Evolutionary conservation across 2,113 vertebrate species (phyloP), one percentile per base, ranked within the genome.

Genomic region (Pluvialis apricaria): DNA sequence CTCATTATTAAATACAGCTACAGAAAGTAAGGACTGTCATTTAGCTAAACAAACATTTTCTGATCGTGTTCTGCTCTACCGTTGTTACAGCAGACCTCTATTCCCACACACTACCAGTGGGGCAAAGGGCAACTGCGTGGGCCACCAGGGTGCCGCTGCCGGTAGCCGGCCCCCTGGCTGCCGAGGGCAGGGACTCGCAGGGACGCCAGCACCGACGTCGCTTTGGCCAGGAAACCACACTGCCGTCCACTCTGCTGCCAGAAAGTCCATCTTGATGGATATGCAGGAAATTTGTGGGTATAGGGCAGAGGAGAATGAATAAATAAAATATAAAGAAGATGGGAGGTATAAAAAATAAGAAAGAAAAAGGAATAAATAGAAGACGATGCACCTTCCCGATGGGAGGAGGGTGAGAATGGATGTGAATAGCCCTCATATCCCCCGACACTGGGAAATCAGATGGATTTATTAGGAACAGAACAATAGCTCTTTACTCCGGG

Each of bases 201-300:
- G 34, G 82, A 36, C 4, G 8, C 2, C 21, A 82, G 32, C 34
- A 19, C 0, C 0, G 71, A 60, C 0, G 3, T 38, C 17, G 4
- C n/a, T 22, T 32, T 2, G 36, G 36, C 20, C 89, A 47, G 64
- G 70, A 10, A 76, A 42, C 32, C 49, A 31, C 2, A 3, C 61
- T 87, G 61, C 38, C 5, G 0, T 13, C 42, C 15, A 8, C 5
- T n/a, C 45, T 65, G 75, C 70, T 66, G 47, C 76, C 70, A 61
- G 16, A 15, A 15, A 29, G 18, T 13, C 21, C 42, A 26, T 12
- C 58, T 3, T 40, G 49, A 19, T 26, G 34, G 26, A n/a, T 16
- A 28, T 0, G 8, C 15, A 20, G 83, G 61, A 20, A 76, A 64
- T 18, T 13, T 11, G 29, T 24, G 38, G 34, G 52, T 29, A 6